A percentile compares a stretch with the other conserved stretches of the same genome.
Conservation (phyloP, 92 coral and sea anemone species). For the Zoanthus solanderi region DNA sequence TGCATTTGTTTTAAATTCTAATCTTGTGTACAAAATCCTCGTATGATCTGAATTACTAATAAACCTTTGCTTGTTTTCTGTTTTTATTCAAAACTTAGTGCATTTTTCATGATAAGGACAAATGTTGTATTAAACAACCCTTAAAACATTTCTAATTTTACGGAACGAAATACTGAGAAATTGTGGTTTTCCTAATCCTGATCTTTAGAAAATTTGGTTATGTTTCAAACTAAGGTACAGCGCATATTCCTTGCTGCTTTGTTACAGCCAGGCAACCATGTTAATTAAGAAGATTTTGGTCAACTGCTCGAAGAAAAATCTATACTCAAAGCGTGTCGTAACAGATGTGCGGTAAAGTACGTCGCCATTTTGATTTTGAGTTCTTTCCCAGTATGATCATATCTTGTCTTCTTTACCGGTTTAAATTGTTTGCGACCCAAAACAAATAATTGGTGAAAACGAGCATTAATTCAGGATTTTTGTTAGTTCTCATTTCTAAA, state of each 20-base stretch:
- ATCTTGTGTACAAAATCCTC: conserved; percentile 5
- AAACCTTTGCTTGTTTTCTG: not conserved
- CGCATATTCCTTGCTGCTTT: conserved; percentile 12
- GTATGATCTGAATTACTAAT: not conserved
- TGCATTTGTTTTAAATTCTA: not conserved
- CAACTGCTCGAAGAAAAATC: not conserved
- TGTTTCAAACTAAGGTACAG: not conserved
- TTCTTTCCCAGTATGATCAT: not conserved
- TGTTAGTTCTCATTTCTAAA: not conserved
- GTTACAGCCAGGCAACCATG: conserved; percentile 24
- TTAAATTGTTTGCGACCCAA: not conserved
- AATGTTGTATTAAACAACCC: not conserved
- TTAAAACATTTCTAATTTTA: not conserved
- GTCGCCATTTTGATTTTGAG: conserved; percentile 32
- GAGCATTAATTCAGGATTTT: not conserved
- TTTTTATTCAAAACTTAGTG: not conserved
- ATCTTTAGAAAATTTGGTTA: not conserved
- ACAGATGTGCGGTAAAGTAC: not conserved
- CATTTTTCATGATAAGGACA: not conserved
- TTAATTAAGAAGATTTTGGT: conserved; percentile 12
- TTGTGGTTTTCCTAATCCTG: not conserved
- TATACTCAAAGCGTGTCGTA: not conserved
- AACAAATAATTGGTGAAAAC: not conserved
- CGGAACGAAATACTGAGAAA: not conserved
- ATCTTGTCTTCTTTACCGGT: not conserved